Percentiles rank a stretch among this genome's conserved stretches.
Evolutionary conservation across 2,113 vertebrate genomes (phyloP).

Genomic region (Syngnathus floridae): DNA sequence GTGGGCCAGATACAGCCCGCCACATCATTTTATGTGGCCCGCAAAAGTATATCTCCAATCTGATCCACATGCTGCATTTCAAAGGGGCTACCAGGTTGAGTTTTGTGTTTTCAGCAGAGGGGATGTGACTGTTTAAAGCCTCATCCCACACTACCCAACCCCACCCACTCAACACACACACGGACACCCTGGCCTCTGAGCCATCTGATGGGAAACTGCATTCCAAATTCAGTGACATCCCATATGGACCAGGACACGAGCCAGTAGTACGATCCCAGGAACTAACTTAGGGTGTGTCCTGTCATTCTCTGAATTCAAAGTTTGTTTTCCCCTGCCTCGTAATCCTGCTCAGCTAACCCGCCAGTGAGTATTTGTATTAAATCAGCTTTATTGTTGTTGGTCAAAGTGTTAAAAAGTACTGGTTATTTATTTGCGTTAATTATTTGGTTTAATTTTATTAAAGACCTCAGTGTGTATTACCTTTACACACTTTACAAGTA

Average conservation of each 20-base stretch:
- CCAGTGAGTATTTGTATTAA: neutral
- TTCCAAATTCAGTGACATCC: conserved; percentile 10
- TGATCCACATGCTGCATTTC: conserved; percentile 4
- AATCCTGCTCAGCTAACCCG: conserved; percentile 14
- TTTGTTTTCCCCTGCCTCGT: conserved; percentile 6
- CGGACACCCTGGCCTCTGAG: neutral
- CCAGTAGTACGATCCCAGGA: conserved; percentile 32
- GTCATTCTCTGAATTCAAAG: neutral
- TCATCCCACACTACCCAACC: conserved; percentile 18
- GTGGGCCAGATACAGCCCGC: no score
- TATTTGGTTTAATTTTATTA: no score
- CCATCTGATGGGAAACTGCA: conserved; percentile 27
- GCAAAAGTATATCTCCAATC: neutral
- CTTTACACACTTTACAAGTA: neutral
- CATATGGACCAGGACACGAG: conserved; percentile 18
- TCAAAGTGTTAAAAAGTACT: neutral
- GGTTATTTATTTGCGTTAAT: no score
- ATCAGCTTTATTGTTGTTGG: conserved; percentile 4
- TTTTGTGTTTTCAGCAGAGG: conserved; percentile 9
- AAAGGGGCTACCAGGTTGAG: conserved; percentile 20
- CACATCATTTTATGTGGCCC: no score
- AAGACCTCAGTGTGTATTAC: neutral
- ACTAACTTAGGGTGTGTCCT: conserved; percentile 46
- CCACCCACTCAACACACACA: neutral
- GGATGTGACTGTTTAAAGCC: conserved; percentile 22